phyloP scores from a whole-genome alignment of 2,888 invertebrate species.

The Macrosiphum euphorbiae region DNA sequence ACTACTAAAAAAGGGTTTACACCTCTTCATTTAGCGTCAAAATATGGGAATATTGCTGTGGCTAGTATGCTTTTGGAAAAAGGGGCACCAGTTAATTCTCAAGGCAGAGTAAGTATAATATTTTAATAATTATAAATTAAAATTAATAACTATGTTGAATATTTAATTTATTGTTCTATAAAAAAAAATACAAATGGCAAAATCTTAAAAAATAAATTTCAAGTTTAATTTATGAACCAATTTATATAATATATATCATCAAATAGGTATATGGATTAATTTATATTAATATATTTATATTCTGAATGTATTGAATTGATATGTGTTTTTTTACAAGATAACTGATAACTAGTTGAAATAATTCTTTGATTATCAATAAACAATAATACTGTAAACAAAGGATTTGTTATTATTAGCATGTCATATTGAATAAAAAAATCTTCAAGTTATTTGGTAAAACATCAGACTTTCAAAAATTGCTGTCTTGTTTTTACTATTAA shows the following conservation, averaged over 20 bases:
- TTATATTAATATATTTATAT: no score
- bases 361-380: background rate
- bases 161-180: background rate
- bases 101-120: conserved; percentile 78
- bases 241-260: background rate
- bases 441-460: background rate
- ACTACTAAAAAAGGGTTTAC: conserved; percentile 98
- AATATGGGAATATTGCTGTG: conserved; percentile 94
- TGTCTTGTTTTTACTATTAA: background rate
- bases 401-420: background rate
- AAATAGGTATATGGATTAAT: no score
- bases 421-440: background rate
- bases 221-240: background rate
- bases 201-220: background rate
- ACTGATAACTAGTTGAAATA: no score
- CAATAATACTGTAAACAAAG: background rate
- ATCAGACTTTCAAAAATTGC: background rate
- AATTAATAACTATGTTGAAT: background rate
- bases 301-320: no score
- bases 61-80: conserved; percentile 88
- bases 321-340: no score
- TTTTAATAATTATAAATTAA: background rate
- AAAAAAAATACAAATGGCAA: background rate
- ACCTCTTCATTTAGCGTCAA: conserved; percentile 95
- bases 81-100: conserved; percentile 89